Evolutionary conservation across 2,797 vertebrate species (phyloP).

Genomic region (Limosa lapponica): DNA sequence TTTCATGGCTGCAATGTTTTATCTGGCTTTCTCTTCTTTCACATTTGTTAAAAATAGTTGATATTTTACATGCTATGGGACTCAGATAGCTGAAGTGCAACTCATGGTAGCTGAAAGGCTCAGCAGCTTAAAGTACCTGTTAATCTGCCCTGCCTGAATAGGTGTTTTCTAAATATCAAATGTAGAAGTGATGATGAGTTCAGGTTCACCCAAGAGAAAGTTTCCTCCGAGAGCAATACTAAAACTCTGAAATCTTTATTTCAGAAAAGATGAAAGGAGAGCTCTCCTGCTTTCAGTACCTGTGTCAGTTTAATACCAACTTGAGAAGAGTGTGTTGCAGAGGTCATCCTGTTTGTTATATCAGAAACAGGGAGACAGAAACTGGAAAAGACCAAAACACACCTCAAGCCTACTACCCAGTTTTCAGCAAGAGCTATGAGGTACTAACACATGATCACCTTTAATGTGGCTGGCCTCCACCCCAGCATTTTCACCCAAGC

Average conservation of each 20-base stretch:
- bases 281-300: background rate
- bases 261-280: background rate
- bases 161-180: background rate
- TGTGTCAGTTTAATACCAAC: background rate
- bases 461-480: background rate
- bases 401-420: background rate
- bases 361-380: background rate
- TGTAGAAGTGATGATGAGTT: background rate
- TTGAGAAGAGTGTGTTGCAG: background rate
- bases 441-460: background rate
- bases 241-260: background rate
- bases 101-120: background rate
- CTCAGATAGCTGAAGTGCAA: background rate
- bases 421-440: background rate
- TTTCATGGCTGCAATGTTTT: background rate
- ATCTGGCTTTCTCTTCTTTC: background rate
- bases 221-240: background rate
- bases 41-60: background rate
- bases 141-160: background rate
- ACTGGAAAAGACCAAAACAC: background rate
- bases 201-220: background rate
- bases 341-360: background rate
- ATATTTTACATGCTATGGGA: background rate
- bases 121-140: background rate
- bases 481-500: background rate